Conservation (phyloP, 2,113 vertebrate species). For the Laterallus jamaicensis region DNA sequence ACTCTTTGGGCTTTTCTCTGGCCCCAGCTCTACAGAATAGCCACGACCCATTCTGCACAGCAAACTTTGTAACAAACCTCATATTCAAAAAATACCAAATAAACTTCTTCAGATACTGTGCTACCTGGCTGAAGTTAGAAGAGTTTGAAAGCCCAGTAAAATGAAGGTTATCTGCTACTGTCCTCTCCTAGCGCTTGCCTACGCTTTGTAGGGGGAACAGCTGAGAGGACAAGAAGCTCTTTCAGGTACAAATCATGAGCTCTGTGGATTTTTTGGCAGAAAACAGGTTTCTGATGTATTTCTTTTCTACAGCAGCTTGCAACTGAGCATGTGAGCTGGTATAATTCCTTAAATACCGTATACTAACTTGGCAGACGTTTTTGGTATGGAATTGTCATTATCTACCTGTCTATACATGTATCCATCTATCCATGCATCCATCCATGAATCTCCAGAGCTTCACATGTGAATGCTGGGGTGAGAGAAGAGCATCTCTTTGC, state of each 20-base stretch:
- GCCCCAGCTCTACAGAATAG: background rate
- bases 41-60: rapidly evolving
- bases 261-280: background rate
- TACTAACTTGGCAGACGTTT: background rate
- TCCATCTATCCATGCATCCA: too few relatives aligned
- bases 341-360: background rate
- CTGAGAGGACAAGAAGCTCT: background rate
- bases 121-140: rapidly evolving
- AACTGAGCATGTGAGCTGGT: background rate
- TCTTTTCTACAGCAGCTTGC: background rate
- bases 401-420: too few relatives aligned
- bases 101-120: background rate
- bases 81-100: rapidly evolving
- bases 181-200: background rate
- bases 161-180: background rate
- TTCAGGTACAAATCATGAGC: background rate
- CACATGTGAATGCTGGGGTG: background rate
- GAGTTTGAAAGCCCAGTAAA: background rate
- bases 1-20: background rate
- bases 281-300: background rate
- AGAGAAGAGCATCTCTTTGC: background rate
- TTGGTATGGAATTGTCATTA: background rate
- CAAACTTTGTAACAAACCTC: background rate
- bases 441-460: too few relatives aligned
- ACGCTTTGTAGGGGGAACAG: rapidly evolving